phyloP scores from a whole-genome alignment of 1,140 invertebrate genomes.

The Aphelinus certus region DNA sequence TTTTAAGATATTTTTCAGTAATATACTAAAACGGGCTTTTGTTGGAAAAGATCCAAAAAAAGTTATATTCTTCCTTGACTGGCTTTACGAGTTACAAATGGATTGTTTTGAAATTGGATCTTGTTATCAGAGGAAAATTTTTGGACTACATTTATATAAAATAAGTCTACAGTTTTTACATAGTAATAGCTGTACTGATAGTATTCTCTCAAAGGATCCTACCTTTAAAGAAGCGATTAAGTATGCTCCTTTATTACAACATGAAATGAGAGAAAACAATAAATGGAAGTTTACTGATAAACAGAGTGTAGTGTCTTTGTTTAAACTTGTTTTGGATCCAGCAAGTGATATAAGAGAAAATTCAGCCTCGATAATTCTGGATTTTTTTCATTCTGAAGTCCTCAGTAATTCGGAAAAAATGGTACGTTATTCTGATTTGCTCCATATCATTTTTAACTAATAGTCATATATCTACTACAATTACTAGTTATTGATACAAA shows the following conservation, averaged over 20 bases:
- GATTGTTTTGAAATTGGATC: conserved; percentile 64
- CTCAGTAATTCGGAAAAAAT: conserved; percentile 44
- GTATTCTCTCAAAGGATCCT: conserved; percentile 23
- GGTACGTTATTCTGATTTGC: conserved; percentile 40
- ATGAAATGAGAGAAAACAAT: conserved; percentile 39
- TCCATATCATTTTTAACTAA: conserved; percentile 1
- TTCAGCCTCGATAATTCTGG: conserved; percentile 58
- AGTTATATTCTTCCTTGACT: conserved; percentile 57
- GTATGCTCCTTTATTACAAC: conserved; percentile 5
- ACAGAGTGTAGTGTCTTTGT: conserved; percentile 48
- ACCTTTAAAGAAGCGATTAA: conserved; percentile 28
- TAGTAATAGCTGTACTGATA: neutral
- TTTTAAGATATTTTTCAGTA: conserved; percentile 49
- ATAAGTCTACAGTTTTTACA: conserved; percentile 34
- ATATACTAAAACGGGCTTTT: conserved; percentile 44
- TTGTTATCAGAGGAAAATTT: conserved; percentile 68
- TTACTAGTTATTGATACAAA: too few species aligned
- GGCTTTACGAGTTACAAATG: conserved; percentile 64
- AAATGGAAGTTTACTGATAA: conserved; percentile 57
- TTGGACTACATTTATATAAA: conserved; percentile 61
- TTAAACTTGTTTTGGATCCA: conserved; percentile 60
- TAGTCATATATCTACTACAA: neutral
- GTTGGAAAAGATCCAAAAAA: conserved; percentile 3
- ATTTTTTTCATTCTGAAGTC: conserved; percentile 53
- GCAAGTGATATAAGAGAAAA: conserved; percentile 64